phyloP scores from a whole-genome alignment of 2,888 invertebrate genomes.

The Pseudolycoriella hygida region DNA sequence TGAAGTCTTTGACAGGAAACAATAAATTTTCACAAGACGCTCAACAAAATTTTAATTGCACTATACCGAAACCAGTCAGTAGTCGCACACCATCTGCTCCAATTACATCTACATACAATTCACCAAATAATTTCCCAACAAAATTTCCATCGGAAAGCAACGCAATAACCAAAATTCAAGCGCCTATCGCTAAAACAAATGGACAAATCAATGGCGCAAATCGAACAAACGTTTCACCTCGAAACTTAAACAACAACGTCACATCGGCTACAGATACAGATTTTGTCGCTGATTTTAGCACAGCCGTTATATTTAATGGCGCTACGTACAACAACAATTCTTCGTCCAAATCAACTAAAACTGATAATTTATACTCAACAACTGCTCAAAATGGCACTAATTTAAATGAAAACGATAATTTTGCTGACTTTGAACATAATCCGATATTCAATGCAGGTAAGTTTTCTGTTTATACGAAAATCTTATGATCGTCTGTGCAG shows the following conservation, averaged over 20 bases:
- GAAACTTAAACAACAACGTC: constrained; percentile 11
- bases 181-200: neutral
- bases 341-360: constrained; percentile 11
- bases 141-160: constrained; percentile 2
- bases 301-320: constrained; percentile 53
- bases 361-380: constrained; percentile 7
- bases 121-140: constrained; percentile 1
- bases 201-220: neutral
- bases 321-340: constrained; percentile 22
- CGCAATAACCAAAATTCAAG: neutral
- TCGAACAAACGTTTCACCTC: neutral
- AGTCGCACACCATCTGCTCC: constrained; percentile 8
- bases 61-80: too few relatives aligned
- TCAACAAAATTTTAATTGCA: constrained; percentile 7
- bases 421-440: constrained; percentile 58
- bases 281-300: constrained; percentile 54
- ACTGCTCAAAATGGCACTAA: constrained; percentile 12
- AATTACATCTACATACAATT: constrained; percentile 7
- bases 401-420: constrained; percentile 31
- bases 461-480: too few relatives aligned
- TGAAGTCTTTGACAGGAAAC: constrained; percentile 22
- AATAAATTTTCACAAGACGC: constrained; percentile 22
- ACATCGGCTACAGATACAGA: constrained; percentile 29
- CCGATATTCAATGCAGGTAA: constrained; percentile 43
- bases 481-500: too few relatives aligned